Evolutionary conservation across 2,888 invertebrate genomes (phyloP).

Genomic region (Agriopis marginaria): DNA sequence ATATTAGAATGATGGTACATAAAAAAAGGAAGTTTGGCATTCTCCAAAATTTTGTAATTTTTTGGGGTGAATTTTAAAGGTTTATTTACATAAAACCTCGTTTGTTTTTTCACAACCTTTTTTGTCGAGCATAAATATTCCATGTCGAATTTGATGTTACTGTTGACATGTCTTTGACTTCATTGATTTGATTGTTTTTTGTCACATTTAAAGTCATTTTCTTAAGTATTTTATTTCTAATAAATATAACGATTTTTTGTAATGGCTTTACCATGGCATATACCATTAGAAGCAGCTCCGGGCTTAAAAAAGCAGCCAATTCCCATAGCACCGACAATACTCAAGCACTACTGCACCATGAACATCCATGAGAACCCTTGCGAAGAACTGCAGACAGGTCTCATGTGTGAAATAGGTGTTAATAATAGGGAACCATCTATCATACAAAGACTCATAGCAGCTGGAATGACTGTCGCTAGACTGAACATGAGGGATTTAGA

Average conservation of each 20-base stretch:
- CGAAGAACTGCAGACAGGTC: conserved; percentile 77
- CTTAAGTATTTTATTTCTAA: not conserved
- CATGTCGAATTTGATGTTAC: not conserved
- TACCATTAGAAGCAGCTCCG: conserved; percentile 70
- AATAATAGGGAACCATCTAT: conserved; percentile 70
- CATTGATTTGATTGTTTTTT: not conserved
- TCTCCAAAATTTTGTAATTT: no score
- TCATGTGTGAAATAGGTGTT: conserved; percentile 80
- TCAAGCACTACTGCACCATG: conserved; percentile 73
- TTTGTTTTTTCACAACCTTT: not conserved
- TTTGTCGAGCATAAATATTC: not conserved
- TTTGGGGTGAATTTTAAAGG: no score
- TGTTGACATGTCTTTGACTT: not conserved
- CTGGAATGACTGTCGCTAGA: conserved; percentile 80
- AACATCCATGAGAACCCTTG: conserved; percentile 71
- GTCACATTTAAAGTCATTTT: not conserved
- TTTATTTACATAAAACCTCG: not conserved
- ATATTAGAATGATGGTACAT: no score
- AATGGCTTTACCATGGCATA: conserved; percentile 80
- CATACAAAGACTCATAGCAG: conserved; percentile 77
- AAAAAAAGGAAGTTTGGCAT: no score
- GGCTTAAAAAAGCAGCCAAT: conserved; percentile 51
- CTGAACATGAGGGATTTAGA: conserved; percentile 77
- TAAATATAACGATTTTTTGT: not conserved
- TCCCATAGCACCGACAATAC: conserved; percentile 58